phyloP scores from a whole-genome alignment of 1,140 invertebrate genomes.

The Wasmannia auropunctata region DNA sequence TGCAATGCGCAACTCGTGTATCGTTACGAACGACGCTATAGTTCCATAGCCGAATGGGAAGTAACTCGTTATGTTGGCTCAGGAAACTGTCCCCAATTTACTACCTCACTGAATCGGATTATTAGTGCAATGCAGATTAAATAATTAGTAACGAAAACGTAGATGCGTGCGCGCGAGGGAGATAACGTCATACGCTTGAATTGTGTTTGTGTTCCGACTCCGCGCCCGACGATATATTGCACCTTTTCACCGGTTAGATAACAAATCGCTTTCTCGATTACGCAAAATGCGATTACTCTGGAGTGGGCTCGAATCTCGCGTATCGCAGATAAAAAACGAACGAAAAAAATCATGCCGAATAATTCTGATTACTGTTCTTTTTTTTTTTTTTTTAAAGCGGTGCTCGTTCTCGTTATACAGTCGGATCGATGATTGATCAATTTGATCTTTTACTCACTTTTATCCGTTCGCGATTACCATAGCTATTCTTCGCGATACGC shows the following conservation, averaged over 20 bases:
- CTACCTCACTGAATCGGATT: conserved; percentile 58
- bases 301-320: conserved; percentile 33
- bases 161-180: not conserved
- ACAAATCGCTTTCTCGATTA: conserved; percentile 42
- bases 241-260: not conserved
- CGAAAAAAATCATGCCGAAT: not conserved
- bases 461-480: too few relatives aligned
- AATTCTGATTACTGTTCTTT: not conserved
- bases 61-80: conserved; percentile 70
- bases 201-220: not conserved
- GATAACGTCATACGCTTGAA: not conserved
- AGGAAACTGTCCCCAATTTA: conserved; percentile 72
- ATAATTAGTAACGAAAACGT: conserved; percentile 47
- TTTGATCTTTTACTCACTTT: not conserved
- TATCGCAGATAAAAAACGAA: conserved; percentile 33
- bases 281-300: conserved; percentile 51
- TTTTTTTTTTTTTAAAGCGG: not conserved
- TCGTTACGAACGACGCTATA: conserved; percentile 33
- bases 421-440: not conserved
- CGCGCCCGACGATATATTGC: not conserved
- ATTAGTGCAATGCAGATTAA: conserved; percentile 42
- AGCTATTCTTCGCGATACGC: not conserved
- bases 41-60: conserved; percentile 68
- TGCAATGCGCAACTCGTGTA: conserved; percentile 49
- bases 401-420: not conserved